Conservation (phyloP, 1,140 invertebrate species). For the Cephus cinctus region DNA sequence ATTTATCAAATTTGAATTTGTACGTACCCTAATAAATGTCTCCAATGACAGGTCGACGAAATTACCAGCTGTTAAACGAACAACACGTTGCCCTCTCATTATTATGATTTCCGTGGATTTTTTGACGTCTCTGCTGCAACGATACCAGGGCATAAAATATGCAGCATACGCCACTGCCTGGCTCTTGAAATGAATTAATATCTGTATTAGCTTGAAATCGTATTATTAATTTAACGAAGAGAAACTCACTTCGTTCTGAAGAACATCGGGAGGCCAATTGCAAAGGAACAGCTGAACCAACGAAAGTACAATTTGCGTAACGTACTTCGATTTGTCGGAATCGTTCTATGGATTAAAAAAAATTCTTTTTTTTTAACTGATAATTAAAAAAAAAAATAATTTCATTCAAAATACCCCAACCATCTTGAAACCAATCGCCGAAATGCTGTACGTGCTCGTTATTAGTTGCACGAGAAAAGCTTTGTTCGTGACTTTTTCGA, state of each 20-base stretch:
- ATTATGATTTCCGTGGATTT: constrained; percentile 22
- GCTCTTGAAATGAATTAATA: not conserved
- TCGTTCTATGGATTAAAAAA: too few species aligned
- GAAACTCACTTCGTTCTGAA: constrained; percentile 17
- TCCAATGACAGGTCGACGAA: constrained; percentile 49
- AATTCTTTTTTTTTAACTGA: too few species aligned
- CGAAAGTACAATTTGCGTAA: constrained; percentile 16
- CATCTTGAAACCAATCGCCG: too few species aligned
- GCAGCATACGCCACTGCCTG: not conserved
- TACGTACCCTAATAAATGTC: constrained; percentile 45
- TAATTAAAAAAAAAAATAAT: too few species aligned
- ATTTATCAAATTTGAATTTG: too few species aligned
- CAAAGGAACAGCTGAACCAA: constrained; percentile 24
- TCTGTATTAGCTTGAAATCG: not conserved
- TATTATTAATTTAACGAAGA: not conserved
- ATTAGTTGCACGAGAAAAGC: too few species aligned
- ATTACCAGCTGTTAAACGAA: constrained; percentile 43
- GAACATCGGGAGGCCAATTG: constrained; percentile 27
- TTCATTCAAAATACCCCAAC: too few species aligned
- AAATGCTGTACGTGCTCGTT: too few species aligned
- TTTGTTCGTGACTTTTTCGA: too few species aligned
- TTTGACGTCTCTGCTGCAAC: not conserved
- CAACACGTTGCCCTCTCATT: constrained; percentile 40
- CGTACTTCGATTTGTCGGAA: constrained; percentile 18
- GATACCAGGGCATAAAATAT: not conserved